phyloP scores from a whole-genome alignment of 2,797 vertebrate species.

The Dallia pectoralis region DNA sequence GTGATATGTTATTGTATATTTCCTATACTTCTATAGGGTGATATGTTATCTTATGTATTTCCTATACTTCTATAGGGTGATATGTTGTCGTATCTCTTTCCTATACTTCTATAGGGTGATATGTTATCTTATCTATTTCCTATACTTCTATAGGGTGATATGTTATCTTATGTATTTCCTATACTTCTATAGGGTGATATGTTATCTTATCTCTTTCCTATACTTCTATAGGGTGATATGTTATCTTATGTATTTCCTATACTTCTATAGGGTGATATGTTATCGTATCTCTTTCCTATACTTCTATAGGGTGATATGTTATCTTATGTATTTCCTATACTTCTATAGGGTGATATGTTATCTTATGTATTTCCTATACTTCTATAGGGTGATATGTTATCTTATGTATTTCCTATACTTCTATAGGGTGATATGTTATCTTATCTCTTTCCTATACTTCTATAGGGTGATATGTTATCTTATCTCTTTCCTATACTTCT shows the following conservation, averaged over 20 bases:
- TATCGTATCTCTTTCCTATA: neutral
- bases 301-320: neutral
- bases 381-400: neutral
- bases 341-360: neutral
- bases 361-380: constrained; percentile 19
- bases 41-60: neutral
- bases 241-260: neutral
- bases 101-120: neutral
- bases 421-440: neutral
- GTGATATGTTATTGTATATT: neutral
- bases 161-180: neutral
- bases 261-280: neutral
- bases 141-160: neutral
- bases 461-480: neutral
- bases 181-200: neutral
- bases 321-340: neutral
- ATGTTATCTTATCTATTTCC: neutral
- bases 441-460: neutral
- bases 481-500: neutral
- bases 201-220: neutral
- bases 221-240: neutral
- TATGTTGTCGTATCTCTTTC: neutral
- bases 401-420: neutral
- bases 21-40: neutral
- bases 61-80: neutral